phyloP scores from a whole-genome alignment of 2,888 invertebrate species.

The Gonocerus acuteangulatus region DNA sequence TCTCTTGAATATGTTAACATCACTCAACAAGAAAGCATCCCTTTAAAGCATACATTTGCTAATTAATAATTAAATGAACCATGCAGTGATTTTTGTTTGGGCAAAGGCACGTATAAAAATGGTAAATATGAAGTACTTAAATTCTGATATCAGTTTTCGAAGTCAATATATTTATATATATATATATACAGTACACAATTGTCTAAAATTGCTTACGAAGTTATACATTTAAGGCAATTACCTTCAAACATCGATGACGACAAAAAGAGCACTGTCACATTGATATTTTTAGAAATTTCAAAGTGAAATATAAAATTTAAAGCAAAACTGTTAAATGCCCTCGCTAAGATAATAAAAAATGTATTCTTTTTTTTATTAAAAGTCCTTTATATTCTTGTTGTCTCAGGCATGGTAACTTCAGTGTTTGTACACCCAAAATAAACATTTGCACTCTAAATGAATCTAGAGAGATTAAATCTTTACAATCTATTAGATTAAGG shows the following conservation, averaged over 20 bases:
- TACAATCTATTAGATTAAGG: too few relatives aligned
- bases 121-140: slow-evolving; percentile 1
- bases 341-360: too few relatives aligned
- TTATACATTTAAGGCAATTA: not conserved
- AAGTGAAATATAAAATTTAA: not conserved
- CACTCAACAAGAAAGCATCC: too few relatives aligned
- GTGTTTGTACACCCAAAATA: not conserved
- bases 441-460: not conserved
- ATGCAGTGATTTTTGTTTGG: not conserved
- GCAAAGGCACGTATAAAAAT: not conserved
- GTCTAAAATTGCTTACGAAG: not conserved
- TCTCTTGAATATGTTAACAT: too few relatives aligned
- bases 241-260: not conserved
- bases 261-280: not conserved
- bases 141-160: not conserved
- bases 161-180: too few relatives aligned
- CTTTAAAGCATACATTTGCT: too few relatives aligned
- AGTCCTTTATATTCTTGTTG: not conserved
- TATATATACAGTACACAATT: not conserved
- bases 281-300: not conserved
- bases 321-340: not conserved
- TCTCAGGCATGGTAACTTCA: not conserved
- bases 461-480: not conserved
- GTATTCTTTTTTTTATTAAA: not conserved
- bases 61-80: not conserved